phyloP scores from a whole-genome alignment of 2,113 vertebrate species.

The Meles meles region DNA sequence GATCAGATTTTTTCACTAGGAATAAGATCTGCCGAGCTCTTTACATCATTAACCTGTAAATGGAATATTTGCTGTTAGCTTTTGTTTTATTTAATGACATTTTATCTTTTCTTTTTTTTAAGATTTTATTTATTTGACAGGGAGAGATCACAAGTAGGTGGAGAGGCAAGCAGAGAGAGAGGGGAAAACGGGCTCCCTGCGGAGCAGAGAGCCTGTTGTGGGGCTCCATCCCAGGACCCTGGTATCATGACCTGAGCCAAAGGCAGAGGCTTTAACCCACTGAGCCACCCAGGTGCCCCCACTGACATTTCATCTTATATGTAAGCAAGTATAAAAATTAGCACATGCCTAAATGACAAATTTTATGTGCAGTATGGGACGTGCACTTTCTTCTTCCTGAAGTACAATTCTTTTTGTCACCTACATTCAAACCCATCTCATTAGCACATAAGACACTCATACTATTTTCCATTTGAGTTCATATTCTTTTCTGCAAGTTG shows the following conservation, averaged over 20 bases:
- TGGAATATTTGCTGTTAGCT: neutral
- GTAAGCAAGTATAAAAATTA: neutral
- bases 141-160: no score
- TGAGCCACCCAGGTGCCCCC: no score
- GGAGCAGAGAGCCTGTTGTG: no score
- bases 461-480: neutral
- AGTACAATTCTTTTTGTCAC: neutral
- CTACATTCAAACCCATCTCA: neutral
- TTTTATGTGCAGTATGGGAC: neutral
- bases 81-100: neutral
- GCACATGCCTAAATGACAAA: neutral
- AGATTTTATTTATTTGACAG: no score
- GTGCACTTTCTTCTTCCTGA: neutral
- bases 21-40: neutral
- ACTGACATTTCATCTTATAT: neutral
- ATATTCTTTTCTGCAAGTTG: neutral
- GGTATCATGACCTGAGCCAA: no score
- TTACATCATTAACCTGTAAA: neutral
- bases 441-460: neutral
- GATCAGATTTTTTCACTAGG: neutral
- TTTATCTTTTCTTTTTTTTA: no score
- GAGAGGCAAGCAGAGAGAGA: no score
- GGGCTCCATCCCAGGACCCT: no score
- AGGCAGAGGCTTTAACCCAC: no score
- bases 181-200: no score